Conservation (phyloP, 2,113 vertebrate species). For the Monopterus albus region DNA sequence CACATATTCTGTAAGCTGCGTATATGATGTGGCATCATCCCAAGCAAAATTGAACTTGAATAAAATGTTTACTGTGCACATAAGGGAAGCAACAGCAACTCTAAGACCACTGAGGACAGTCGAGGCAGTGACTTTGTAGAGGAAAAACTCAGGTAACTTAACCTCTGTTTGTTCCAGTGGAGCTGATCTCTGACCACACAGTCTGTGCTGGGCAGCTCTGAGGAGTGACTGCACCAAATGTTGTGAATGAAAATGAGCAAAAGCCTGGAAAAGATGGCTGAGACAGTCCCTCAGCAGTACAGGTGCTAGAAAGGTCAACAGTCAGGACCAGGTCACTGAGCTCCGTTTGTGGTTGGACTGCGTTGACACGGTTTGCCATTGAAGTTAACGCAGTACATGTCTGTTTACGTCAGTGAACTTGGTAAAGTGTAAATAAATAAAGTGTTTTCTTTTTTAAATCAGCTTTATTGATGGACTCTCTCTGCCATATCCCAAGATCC, state of each 20-base stretch:
- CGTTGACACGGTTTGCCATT: not conserved
- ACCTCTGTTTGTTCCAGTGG: slow-evolving; percentile 15
- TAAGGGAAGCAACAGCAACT: too few relatives aligned
- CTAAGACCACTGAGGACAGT: too few relatives aligned
- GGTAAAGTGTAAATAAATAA: too few relatives aligned
- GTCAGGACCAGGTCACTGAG: not conserved
- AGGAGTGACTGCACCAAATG: not conserved
- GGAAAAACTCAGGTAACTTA: slow-evolving; percentile 15
- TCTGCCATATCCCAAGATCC: too few relatives aligned
- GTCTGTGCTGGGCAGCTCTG: not conserved
- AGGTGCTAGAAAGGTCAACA: slow-evolving; percentile 6
- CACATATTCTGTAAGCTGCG: too few relatives aligned
- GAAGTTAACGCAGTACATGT: too few relatives aligned
- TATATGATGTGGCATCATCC: too few relatives aligned
- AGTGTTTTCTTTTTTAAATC: too few relatives aligned
- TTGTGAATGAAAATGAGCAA: slow-evolving; percentile 24
- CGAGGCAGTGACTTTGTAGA: not conserved
- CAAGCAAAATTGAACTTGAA: too few relatives aligned
- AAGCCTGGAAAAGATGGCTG: not conserved
- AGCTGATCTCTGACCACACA: not conserved
- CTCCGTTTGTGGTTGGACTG: not conserved
- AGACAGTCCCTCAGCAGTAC: not conserved
- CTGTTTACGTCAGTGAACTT: too few relatives aligned
- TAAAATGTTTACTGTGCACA: too few relatives aligned
- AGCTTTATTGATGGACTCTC: too few relatives aligned